Conservation (phyloP, 2,113 vertebrate genomes). For the Bombycilla garrulus region DNA sequence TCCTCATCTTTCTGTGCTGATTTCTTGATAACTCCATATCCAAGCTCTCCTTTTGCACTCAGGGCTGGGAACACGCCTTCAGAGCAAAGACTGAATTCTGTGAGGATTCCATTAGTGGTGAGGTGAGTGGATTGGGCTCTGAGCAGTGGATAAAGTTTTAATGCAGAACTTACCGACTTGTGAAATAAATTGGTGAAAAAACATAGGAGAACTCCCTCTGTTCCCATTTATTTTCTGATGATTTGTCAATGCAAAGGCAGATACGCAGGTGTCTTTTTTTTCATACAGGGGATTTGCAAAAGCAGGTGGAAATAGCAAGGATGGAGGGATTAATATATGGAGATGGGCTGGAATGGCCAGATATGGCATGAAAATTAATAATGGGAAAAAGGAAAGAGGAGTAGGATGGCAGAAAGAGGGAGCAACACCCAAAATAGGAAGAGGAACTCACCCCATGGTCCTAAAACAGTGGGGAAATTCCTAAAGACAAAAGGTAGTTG, state of each 20-base stretch:
- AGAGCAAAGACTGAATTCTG: background rate
- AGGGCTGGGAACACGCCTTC: background rate
- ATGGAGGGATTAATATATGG: background rate
- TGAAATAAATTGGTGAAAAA: background rate
- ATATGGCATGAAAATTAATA: background rate
- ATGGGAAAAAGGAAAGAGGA: background rate
- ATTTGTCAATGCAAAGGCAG: background rate
- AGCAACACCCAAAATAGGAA: background rate
- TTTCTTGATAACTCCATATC: background rate
- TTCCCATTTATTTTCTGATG: background rate
- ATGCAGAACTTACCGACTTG: background rate
- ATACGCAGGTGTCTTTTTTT: background rate
- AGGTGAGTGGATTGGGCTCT: background rate
- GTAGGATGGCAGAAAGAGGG: background rate
- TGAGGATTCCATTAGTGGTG: background rate
- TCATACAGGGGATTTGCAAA: background rate
- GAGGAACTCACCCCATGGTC: background rate
- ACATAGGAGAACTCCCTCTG: accelerated
- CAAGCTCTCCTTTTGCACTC: background rate
- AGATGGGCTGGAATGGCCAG: background rate
- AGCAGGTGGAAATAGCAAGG: background rate
- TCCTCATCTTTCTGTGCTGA: background rate
- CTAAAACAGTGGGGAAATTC: background rate
- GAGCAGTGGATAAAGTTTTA: background rate
- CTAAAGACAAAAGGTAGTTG: background rate